Evolutionary conservation across 1,140 invertebrate genomes (phyloP).

Genomic region (Cyphomyrmex costatus): DNA sequence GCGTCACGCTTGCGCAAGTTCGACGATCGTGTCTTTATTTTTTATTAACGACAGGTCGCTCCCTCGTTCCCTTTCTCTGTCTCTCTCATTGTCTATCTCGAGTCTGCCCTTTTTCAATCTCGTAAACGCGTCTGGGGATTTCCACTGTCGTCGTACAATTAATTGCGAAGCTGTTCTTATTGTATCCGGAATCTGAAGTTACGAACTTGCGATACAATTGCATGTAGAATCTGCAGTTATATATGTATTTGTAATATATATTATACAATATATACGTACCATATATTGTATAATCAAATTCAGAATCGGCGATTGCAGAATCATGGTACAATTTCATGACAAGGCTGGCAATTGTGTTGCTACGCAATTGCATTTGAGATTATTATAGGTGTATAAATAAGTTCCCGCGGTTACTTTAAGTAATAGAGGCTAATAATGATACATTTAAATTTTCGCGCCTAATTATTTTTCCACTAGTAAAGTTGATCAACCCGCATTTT

Average conservation of each 20-base stretch:
- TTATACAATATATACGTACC: no score
- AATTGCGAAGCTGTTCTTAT: neutral
- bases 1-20: constrained; percentile 50
- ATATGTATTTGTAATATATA: no score
- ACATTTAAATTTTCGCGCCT: no score
- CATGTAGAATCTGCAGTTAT: neutral
- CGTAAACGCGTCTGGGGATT: neutral
- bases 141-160: neutral
- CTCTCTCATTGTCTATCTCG: neutral
- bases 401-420: no score
- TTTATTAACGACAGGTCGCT: constrained; percentile 13
- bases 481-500: no score
- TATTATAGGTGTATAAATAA: neutral
- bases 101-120: no score
- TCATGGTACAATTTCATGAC: neutral
- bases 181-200: neutral
- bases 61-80: neutral
- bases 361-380: neutral
- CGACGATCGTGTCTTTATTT: constrained; percentile 47
- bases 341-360: neutral
- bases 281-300: neutral
- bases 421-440: no score
- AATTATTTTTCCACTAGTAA: no score
- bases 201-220: neutral
- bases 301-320: neutral